phyloP scores from a whole-genome alignment of 2,888 invertebrate species.

The Netelia inedita region DNA sequence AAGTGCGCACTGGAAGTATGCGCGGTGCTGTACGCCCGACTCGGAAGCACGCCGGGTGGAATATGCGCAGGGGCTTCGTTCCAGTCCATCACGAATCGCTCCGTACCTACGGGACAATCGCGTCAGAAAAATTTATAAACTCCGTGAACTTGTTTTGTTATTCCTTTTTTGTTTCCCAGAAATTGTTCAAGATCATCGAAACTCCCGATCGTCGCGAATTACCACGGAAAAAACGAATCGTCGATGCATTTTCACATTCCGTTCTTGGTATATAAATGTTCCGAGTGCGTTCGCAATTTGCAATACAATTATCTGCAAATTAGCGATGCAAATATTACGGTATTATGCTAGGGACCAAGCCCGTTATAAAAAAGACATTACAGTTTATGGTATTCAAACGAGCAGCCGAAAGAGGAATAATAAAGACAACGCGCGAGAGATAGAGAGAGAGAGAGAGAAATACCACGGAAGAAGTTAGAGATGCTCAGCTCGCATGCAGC shows the following conservation, averaged over 20 bases:
- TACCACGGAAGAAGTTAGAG: neutral
- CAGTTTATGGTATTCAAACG: conserved; percentile 53
- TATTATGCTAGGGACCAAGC: conserved; percentile 26
- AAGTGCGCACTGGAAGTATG: neutral
- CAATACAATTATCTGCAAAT: conserved; percentile 33
- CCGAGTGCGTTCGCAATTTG: conserved; percentile 27
- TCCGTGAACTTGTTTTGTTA: no score
- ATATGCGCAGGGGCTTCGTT: conserved; percentile 26
- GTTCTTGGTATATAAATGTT: neutral
- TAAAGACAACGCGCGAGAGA: conserved; percentile 10
- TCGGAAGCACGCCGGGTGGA: conserved; percentile 19
- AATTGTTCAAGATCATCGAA: no score
- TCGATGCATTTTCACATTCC: neutral
- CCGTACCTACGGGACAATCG: no score
- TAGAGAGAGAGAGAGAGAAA: conserved; percentile 11
- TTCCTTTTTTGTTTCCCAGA: no score
- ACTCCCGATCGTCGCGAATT: no score
- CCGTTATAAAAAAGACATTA: conserved; percentile 13
- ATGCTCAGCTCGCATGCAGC: conserved; percentile 9
- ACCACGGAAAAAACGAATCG: neutral
- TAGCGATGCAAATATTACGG: conserved; percentile 42
- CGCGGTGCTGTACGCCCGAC: neutral
- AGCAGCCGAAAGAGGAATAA: conserved; percentile 43
- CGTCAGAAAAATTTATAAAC: no score
- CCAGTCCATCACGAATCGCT: neutral